Conservation (phyloP, 1,140 invertebrate genomes). For the Drosophila novamexicana region DNA sequence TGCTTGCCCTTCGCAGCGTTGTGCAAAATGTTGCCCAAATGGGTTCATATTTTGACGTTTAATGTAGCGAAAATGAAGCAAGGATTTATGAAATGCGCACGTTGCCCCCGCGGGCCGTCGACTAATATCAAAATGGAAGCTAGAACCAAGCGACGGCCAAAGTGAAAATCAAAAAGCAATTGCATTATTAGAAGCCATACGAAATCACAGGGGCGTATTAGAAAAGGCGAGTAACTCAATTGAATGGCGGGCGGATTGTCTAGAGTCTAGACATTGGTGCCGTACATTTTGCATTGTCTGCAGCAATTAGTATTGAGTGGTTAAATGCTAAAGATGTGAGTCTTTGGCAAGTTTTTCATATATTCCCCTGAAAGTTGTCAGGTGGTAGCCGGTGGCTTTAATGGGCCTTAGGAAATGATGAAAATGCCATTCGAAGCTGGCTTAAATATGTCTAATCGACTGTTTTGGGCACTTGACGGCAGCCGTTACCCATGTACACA, state of each 20-base stretch:
- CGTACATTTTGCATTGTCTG: constrained; percentile 24
- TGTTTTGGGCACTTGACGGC: constrained; percentile 70
- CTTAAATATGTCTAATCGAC: constrained; percentile 79
- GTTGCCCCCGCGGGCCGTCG: constrained; percentile 61
- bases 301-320: constrained; percentile 17
- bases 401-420: constrained; percentile 69
- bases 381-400: constrained; percentile 62
- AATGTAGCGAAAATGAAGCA: constrained; percentile 82
- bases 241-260: constrained; percentile 25
- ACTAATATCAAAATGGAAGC: constrained; percentile 32
- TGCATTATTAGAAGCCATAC: constrained; percentile 75
- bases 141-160: constrained; percentile 19
- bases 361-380: constrained; percentile 33
- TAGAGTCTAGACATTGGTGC: constrained; percentile 41
- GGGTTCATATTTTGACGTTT: constrained; percentile 82
- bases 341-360: constrained; percentile 10
- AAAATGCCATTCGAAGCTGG: constrained; percentile 55
- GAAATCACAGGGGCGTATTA: constrained; percentile 50
- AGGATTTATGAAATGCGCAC: constrained; percentile 78
- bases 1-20: constrained; percentile 27
- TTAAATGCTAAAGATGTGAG: constrained; percentile 13
- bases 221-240: constrained; percentile 47
- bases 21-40: constrained; percentile 76
- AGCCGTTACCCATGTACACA: constrained; percentile 57
- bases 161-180: constrained; percentile 79